Base-by-base conservation (phyloP, 2,113 vertebrate genomes). In the Sapajus apella region DNA sequence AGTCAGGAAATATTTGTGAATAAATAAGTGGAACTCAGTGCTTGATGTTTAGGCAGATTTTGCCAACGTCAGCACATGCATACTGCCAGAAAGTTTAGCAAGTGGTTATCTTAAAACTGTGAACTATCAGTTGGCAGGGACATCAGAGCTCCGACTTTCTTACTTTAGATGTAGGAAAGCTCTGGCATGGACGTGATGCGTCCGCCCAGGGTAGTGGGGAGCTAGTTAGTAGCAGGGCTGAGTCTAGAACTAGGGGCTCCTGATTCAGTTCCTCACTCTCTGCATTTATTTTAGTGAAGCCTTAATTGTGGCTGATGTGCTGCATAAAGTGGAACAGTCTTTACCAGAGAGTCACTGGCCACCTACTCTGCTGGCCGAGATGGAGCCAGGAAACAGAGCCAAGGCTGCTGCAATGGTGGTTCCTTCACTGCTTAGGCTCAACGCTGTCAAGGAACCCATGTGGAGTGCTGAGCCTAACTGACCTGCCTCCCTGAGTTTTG, bases 101-200 rank as follows among this genome's bases (percentile, higher is more conserved):
- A 8, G 37, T 32, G 37, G 82, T 7, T 21, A 4, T 47, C 6
- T 0, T 12, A 61, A 45, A 72, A 50, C 27, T 8, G 61, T 27
- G 23, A 27, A 35, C 32, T n/a, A 12, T 37, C 40, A 3, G 9
- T 30, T 30, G 61, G 66, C 25, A 18, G n/a, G 45, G 47, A 75
- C 0, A 0, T 1, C 3, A n/a, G 64, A 30, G 32, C 45, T 21
- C 25, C 6, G 18, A 20, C 21, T 45, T 84, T 17, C 30, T n/a
- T 43, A 20, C 35, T 47, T 43, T 35, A 35, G 14, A 35, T 55
- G 21, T 1, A 58, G 52, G 55, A 27, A 72, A 23, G 32, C 18
- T 90, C 45, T 25, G 84, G 70, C 35, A 58, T 14, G 75, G 47
- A 87, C 14, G 1, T 8, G 40, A 45, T 1, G 1, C 21, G 18